Percentiles rank a stretch among this genome's conserved stretches.
These are phyloP conservation scores for Pteria penguin DNA, from an alignment of 2,888 invertebrate species.

Conservation along the genomic window DNA sequence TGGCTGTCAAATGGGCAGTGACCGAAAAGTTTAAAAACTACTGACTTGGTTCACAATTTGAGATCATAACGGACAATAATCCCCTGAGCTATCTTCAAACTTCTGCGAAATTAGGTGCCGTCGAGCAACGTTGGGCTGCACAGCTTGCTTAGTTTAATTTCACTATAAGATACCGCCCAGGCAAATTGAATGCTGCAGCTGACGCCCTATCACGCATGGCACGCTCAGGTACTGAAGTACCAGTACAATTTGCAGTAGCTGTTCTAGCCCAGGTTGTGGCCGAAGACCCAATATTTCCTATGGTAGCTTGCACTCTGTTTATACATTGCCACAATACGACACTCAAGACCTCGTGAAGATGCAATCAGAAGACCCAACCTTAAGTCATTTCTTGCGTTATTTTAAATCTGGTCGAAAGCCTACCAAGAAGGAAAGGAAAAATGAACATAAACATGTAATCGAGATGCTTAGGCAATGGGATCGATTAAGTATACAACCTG, in stretches of 20 bases:
- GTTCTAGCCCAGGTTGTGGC: constrained; percentile 4
- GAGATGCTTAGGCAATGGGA: constrained; percentile 14
- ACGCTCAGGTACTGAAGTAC: constrained; percentile 1
- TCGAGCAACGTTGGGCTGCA: constrained; percentile 43
- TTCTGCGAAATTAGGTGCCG: constrained; percentile 34
- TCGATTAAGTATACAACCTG: not conserved
- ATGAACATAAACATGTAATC: not conserved
- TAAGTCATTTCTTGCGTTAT: not conserved
- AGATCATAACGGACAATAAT: constrained; percentile 39
- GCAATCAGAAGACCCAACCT: not conserved
- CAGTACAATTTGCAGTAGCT: not conserved
- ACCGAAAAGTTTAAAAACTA: constrained; percentile 49
- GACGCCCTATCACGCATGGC: constrained; percentile 39
- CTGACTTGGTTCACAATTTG: constrained; percentile 32
- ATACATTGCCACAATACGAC: not conserved
- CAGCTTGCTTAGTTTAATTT: constrained; percentile 38
- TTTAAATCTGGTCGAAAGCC: constrained; percentile 1
- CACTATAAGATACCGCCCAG: constrained; percentile 31
- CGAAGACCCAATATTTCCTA: not conserved
- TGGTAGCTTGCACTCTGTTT: not conserved
- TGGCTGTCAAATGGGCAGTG: constrained; percentile 51
- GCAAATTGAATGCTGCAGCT: constrained; percentile 26
- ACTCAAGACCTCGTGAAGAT: constrained; percentile 4
- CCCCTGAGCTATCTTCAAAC: no score
- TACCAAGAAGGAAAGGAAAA: not conserved